Conservation (phyloP, 2,113 vertebrate species). For the Petaurus breviceps region DNA sequence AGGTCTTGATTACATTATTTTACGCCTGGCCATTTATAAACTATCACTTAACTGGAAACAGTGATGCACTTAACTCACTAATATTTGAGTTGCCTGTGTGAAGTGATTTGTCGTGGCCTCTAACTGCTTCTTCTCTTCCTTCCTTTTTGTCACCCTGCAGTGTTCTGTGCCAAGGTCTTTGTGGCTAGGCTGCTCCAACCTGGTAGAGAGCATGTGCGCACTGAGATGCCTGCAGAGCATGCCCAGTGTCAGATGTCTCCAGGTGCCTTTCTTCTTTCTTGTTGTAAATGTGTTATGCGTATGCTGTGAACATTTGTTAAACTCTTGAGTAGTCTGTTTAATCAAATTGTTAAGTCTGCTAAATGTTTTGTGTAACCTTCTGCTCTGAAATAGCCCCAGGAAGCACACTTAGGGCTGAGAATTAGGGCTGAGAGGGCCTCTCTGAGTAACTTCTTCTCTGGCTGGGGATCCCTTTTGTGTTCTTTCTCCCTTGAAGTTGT, state of each 20-base stretch:
- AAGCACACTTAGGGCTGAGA: conserved; percentile 76
- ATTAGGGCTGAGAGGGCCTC: conserved; percentile 73
- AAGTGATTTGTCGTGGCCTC: conserved; percentile 90
- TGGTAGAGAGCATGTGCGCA: conserved; percentile 99
- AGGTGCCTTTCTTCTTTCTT: conserved; percentile 97
- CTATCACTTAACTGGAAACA: conserved; percentile 64
- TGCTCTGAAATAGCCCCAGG: conserved; percentile 82
- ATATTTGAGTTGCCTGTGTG: conserved; percentile 86
- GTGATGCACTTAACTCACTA: conserved; percentile 82
- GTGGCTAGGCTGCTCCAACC: conserved; percentile 99
- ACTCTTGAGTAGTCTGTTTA: conserved; percentile 86
- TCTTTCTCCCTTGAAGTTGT: conserved; percentile 69
- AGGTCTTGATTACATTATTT: conserved; percentile 69
- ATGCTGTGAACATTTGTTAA: conserved; percentile 89
- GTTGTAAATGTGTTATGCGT: conserved; percentile 91
- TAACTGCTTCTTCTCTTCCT: conserved; percentile 94
- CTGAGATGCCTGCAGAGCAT: conserved; percentile 99
- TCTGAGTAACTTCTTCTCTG: conserved; percentile 63
- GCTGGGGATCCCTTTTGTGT: conserved; percentile 67
- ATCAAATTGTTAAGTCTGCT: conserved; percentile 88
- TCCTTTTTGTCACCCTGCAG: conserved; percentile 98
- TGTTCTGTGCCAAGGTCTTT: conserved; percentile 99
- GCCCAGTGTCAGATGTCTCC: conserved; percentile 99
- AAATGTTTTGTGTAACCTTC: conserved; percentile 87
- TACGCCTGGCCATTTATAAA: conserved; percentile 66